Evolutionary conservation across 2,888 invertebrate species (phyloP), one percentile per base, ranked within the genome.

Genomic region (Ennomos quercinarius): DNA sequence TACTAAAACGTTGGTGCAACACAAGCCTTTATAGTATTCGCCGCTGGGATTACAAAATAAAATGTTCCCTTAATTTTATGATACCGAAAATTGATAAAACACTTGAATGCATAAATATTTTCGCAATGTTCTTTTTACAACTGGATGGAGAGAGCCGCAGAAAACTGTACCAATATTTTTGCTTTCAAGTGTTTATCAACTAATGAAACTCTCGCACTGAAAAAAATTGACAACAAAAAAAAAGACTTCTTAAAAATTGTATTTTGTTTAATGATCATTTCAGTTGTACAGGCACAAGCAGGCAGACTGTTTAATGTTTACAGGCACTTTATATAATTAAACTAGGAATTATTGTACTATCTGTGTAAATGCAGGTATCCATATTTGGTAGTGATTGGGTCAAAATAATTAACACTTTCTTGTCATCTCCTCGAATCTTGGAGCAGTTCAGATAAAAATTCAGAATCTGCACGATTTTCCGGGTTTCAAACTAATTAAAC

Each of bases 1-100:
- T 57, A 67, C 60, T 59, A 64, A 58, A 49, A 38, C 38, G 64
- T 51, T 51, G 64, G 61, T 57, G 49, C 37, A 61, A 66, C 64
- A 61, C 63, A 64, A 57, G 64, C 56, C 57, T 57, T 49, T 34
- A 40, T 34, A 49, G 9, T 12, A 36, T 40, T 48, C 27, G 48
- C 35, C 39, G 47, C 51, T 38, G 51, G 38, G 17, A 12, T 45
- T 45, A 42, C 9, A 17, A 46, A 46, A 44, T 17, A 44, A 44
- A 12, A 27, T 27, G 27, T 34, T 34, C 11, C 17, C 17, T 17
- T 17, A 17, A 36, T 36, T 42, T 42, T 42, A 12, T 42, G 11
- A 42, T 42, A 13, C 12, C 1, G 13, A 41, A 1, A 41, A 9
- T 27, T 10, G 41, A 13, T 27, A n/a, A 44, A 44, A 35, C 9